Conservation (phyloP, 2,797 vertebrate genomes). For the Trichosurus vulpecula region DNA sequence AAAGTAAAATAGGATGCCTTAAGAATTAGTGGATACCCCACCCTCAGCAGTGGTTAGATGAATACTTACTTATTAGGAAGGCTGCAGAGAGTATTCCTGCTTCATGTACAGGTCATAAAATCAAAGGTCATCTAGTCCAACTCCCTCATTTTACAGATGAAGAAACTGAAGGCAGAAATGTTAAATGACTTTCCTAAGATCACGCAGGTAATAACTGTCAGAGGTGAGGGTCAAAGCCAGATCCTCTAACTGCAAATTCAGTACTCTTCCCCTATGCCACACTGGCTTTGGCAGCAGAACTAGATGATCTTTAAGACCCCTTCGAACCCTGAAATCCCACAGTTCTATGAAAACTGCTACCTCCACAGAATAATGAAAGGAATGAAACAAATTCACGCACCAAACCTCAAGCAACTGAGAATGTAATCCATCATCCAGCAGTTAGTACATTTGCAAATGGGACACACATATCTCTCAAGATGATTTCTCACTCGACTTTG, state of each 20-base stretch:
- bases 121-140: background rate
- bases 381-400: slow-evolving; percentile 48
- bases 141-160: background rate
- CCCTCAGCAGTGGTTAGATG: background rate
- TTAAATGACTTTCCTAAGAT: background rate
- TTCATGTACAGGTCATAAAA: background rate
- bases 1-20: background rate
- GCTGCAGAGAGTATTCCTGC: background rate
- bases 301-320: background rate
- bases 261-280: background rate
- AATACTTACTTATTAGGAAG: background rate
- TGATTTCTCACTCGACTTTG: slow-evolving; percentile 26
- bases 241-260: background rate
- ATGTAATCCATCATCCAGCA: slow-evolving; percentile 31
- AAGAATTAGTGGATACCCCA: background rate
- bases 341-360: slow-evolving; percentile 35
- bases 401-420: slow-evolving; percentile 43
- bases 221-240: background rate
- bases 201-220: background rate
- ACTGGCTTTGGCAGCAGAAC: background rate
- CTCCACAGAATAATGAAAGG: background rate
- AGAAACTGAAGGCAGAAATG: background rate
- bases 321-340: background rate
- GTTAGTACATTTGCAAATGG: slow-evolving; percentile 41
- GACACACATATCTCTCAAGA: slow-evolving; percentile 50